phyloP scores from a whole-genome alignment of 64 coral and sea anemone species.

The Montipora efflorescens region DNA sequence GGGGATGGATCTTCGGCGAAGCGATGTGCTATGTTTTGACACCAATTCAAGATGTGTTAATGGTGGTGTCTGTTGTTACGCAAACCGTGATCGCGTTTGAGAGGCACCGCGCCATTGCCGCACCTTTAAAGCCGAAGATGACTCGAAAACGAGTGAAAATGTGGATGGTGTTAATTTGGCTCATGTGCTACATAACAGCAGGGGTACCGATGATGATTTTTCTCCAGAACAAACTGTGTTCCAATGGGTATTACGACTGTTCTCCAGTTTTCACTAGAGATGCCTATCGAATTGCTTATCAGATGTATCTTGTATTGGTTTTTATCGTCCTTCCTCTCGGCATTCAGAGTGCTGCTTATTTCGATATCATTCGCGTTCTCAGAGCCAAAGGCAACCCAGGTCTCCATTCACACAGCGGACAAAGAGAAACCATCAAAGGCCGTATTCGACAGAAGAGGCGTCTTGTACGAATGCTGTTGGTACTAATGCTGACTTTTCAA shows the following conservation, averaged over 20 bases:
- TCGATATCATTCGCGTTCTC: constrained; percentile 67
- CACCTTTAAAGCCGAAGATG: constrained; percentile 83
- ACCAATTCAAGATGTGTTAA: constrained; percentile 76
- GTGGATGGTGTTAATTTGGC: constrained; percentile 56
- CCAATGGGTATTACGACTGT: neutral
- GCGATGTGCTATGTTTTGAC: constrained; percentile 56
- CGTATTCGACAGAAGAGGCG: constrained; percentile 34
- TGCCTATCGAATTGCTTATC: constrained; percentile 49
- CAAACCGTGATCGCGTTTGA: constrained; percentile 86
- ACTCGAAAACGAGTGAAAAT: constrained; percentile 59
- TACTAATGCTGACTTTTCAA: constrained; percentile 76
- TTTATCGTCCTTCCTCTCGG: constrained; percentile 60
- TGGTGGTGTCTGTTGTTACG: constrained; percentile 79
- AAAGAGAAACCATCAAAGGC: constrained; percentile 34
- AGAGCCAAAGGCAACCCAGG: constrained; percentile 19
- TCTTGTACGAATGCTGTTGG: constrained; percentile 76
- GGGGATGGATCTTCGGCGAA: constrained; percentile 75
- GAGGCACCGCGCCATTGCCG: constrained; percentile 81
- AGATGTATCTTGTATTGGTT: constrained; percentile 60
- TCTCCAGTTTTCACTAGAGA: constrained; percentile 16
- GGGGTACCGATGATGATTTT: constrained; percentile 55
- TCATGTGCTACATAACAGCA: constrained; percentile 61
- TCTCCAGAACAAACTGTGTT: constrained; percentile 8
- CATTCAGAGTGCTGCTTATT: constrained; percentile 74
- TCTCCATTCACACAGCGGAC: neutral